phyloP scores from a whole-genome alignment of 2,113 vertebrate species.

The Balaenoptera acutorostrata region DNA sequence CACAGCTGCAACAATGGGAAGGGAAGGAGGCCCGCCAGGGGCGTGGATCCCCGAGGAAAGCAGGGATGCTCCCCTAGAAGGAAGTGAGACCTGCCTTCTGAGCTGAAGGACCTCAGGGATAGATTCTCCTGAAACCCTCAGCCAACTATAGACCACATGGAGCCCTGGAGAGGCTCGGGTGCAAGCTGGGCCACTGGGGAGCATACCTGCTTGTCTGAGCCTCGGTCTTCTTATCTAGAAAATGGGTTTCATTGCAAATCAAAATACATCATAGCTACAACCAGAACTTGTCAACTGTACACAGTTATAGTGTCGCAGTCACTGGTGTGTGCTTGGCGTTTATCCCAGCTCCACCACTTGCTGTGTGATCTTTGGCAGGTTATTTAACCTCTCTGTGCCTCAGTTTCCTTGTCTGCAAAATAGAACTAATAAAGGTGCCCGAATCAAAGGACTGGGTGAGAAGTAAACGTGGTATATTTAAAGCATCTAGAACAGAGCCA shows the following conservation, averaged over 20 bases:
- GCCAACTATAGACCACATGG: rapidly evolving
- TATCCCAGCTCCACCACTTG: neutral
- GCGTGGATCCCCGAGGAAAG: rapidly evolving
- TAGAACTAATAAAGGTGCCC: neutral
- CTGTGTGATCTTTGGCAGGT: neutral
- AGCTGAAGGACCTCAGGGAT: neutral
- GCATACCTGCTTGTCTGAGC: neutral
- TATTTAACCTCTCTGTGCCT: neutral
- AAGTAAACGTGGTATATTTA: rapidly evolving
- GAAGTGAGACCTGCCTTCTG: neutral
- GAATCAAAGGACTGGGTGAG: rapidly evolving
- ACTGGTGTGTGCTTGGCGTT: neutral
- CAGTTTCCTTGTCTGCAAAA: neutral
- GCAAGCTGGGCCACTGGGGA: neutral
- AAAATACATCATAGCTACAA: neutral
- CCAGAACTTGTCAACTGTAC: no score
- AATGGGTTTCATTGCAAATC: neutral
- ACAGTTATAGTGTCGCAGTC: rapidly evolving
- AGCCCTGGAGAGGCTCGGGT: neutral
- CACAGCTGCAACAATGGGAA: conserved; percentile 47
- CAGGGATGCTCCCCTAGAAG: neutral
- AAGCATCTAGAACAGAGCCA: neutral
- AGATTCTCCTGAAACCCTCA: neutral
- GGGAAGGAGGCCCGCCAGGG: neutral
- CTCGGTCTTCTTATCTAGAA: neutral